phyloP scores from a whole-genome alignment of 2,797 vertebrate genomes.

The Alca torda region DNA sequence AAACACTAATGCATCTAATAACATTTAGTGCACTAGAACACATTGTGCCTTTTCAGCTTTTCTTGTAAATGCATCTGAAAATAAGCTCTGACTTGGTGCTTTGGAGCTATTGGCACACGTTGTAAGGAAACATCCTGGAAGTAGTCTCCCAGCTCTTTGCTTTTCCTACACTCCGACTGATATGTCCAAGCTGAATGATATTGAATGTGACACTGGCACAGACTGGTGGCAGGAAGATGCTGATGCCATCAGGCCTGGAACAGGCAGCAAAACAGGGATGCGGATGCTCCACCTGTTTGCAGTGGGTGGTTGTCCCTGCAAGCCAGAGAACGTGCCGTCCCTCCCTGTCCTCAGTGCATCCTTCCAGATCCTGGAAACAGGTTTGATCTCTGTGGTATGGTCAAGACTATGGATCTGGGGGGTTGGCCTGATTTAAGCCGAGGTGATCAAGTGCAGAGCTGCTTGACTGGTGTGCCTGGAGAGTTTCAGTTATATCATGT shows the following conservation, averaged over 20 bases:
- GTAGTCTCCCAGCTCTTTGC: neutral
- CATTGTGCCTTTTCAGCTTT: neutral
- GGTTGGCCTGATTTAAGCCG: neutral
- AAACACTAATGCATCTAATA: neutral
- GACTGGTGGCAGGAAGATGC: neutral
- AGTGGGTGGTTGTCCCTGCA: neutral
- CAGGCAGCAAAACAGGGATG: neutral
- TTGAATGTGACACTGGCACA: neutral
- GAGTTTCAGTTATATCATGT: neutral
- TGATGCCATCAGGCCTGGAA: neutral
- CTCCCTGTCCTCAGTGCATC: neutral
- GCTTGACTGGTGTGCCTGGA: neutral
- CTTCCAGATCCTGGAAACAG: neutral
- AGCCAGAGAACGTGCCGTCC: neutral
- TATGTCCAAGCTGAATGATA: neutral
- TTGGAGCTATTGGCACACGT: neutral
- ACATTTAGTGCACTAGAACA: neutral
- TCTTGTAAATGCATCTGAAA: neutral
- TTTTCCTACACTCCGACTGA: neutral
- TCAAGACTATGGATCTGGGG: neutral
- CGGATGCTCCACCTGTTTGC: neutral
- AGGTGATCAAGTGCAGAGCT: neutral
- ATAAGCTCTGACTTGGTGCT: neutral
- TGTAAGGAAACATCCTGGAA: neutral
- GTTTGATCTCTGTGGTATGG: neutral